Evolutionary conservation across 1,140 invertebrate species (phyloP).

Genomic region (Whitmania pigra): DNA sequence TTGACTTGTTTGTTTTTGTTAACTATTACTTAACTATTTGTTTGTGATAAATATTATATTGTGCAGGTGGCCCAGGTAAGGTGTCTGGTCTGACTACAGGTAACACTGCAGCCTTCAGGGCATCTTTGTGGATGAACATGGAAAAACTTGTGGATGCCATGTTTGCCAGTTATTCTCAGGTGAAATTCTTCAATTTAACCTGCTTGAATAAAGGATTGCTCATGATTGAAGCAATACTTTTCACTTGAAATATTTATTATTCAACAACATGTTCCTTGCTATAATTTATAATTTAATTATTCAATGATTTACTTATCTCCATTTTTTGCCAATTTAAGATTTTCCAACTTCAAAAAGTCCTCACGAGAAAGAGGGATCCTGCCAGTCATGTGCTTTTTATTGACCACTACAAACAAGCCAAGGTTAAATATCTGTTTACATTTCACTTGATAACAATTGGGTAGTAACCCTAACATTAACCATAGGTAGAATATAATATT

Average conservation of each 20-base stretch:
- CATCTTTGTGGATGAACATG: slow-evolving; percentile 62
- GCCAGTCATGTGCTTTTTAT: slow-evolving; percentile 46
- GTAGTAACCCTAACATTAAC: no score
- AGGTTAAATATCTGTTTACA: slow-evolving; percentile 15
- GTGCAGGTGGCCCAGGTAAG: slow-evolving; percentile 51
- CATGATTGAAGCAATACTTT: no score
- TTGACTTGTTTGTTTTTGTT: no score
- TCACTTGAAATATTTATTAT: neutral
- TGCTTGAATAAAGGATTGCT: no score
- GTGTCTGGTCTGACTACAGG: slow-evolving; percentile 52
- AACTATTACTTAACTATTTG: no score
- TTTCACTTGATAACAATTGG: no score
- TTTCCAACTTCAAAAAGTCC: slow-evolving; percentile 43
- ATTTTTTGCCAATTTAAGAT: slow-evolving; percentile 28
- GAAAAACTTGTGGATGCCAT: slow-evolving; percentile 62
- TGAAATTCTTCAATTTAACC: slow-evolving; percentile 34
- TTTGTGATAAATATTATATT: no score
- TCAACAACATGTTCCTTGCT: neutral
- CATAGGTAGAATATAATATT: no score
- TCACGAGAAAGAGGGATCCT: slow-evolving; percentile 47
- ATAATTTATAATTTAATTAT: no score
- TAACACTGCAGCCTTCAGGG: slow-evolving; percentile 57
- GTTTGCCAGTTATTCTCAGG: slow-evolving; percentile 55
- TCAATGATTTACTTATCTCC: neutral
- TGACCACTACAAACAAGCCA: slow-evolving; percentile 40